Base-by-base conservation (phyloP, 1,140 invertebrate genomes). In the Drosophila ercepeae region DNA sequence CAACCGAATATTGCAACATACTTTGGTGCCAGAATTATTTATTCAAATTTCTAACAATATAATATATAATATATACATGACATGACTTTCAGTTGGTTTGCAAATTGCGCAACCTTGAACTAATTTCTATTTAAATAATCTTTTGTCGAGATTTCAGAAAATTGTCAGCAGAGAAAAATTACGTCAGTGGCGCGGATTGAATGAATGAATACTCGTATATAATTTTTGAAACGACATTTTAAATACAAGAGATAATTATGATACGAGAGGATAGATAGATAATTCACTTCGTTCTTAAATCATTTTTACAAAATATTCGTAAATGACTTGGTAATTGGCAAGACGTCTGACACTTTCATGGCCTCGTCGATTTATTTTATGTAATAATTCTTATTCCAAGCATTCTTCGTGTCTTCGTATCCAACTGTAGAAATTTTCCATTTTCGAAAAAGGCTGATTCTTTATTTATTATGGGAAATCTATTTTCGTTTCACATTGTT, bases 41-140 rank as follows among this genome's bases (percentile, higher is more conserved):
- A 27, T 69, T 53, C 39, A 11, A 61, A 18, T 61, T 76, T 55
- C 42, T 16, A 74, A 23, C 51, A 39, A 39, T 53, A 50, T 50
- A 58, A 39, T 46, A 60, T 46, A 42, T 44, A 48, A 23, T 32
- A 34, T 49, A 53, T 46, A 25, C 36, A 16, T 39, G 55, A 63
- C 53, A 53, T 41, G 75, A 67, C 48, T 61, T 75, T 84, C 41
- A 25, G 75, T 68, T 58, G 59, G 57, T 84, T 72, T 76, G 73
- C 79, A 72, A 89, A 89, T 89, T 79, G 65, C 42, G 54, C 69
- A 79, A 81, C 84, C 84, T 89, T 89, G 84, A 89, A 89, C 86
- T 71, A 89, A 84, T 78, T 89, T 89, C 76, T 89, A 84, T 89
- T 89, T 86, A 78, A 89, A 82, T 88, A 77, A 60, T 77, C 46